phyloP scores from a whole-genome alignment of 2,113 vertebrate genomes.

The Calidris pygmaea region DNA sequence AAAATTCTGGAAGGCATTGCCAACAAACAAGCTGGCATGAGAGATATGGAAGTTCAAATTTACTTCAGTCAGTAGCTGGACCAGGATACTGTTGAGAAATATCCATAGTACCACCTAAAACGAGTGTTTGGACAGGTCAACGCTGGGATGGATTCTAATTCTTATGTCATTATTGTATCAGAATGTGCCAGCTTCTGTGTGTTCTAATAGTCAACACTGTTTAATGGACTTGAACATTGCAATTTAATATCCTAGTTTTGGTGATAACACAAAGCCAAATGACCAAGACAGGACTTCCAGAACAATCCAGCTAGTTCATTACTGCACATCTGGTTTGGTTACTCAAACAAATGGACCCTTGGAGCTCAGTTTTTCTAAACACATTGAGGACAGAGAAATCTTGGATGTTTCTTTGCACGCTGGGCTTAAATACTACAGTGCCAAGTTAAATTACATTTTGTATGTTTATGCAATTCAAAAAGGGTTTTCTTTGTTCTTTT shows the following conservation, averaged over 20 bases:
- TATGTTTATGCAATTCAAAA: constrained; percentile 45
- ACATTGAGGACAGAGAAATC: constrained; percentile 34
- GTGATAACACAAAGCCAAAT: background rate
- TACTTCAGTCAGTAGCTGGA: background rate
- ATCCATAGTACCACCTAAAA: background rate
- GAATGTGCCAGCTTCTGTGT: background rate
- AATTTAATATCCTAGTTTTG: background rate
- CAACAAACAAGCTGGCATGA: background rate
- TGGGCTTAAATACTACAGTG: constrained; percentile 31
- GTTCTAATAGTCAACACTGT: background rate
- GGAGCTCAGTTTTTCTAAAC: constrained; percentile 47
- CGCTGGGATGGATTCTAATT: background rate
- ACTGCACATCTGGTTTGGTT: constrained; percentile 42
- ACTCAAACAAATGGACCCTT: constrained; percentile 32
- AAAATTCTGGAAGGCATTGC: background rate
- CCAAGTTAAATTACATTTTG: constrained; percentile 58
- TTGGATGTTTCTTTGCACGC: constrained; percentile 49
- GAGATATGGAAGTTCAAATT: background rate
- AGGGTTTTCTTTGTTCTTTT: constrained; percentile 52
- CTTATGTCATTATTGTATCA: background rate
- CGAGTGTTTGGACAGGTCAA: background rate
- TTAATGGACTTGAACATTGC: background rate
- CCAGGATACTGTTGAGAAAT: background rate
- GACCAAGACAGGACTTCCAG: background rate
- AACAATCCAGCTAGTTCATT: background rate